phyloP scores from a whole-genome alignment of 1,140 invertebrate genomes.

The Mercenaria mercenaria region DNA sequence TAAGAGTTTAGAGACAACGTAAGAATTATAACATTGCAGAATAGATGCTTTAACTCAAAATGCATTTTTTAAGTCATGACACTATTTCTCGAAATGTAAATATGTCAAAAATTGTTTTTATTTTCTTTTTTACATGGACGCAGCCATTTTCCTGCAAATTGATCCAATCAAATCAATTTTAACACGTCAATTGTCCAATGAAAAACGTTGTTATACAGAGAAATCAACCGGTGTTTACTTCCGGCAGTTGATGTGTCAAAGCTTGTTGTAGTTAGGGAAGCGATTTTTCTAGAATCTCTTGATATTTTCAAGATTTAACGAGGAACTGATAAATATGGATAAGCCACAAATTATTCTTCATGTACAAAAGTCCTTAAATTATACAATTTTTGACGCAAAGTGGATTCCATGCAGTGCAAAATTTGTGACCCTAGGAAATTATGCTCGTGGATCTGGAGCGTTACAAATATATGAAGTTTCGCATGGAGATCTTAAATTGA shows the following conservation, averaged over 20 bases:
- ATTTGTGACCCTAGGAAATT: constrained; percentile 94
- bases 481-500: constrained; percentile 90
- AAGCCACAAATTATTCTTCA: constrained; percentile 97
- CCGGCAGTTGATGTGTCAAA: constrained; percentile 29
- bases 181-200: neutral
- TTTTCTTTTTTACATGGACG: constrained; percentile 11
- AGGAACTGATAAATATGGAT: constrained; percentile 86
- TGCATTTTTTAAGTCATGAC: neutral
- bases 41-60: too few species aligned
- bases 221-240: constrained; percentile 21
- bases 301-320: neutral
- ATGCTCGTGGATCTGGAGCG: constrained; percentile 93
- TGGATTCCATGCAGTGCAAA: constrained; percentile 98
- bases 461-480: constrained; percentile 95
- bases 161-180: constrained; percentile 17
- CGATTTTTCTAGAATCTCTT: constrained; percentile 54
- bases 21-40: too few species aligned
- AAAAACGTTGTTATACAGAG: neutral
- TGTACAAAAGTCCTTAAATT: constrained; percentile 93
- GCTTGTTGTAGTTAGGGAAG: constrained; percentile 56
- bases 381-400: constrained; percentile 96
- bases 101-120: neutral
- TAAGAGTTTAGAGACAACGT: too few species aligned
- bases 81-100: neutral
- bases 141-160: constrained; percentile 24